A percentile compares a stretch with the other conserved stretches of the same genome.
These are phyloP conservation scores for Caenorhabditis sp. DNA, from an alignment of 2,888 invertebrate genomes.

Conservation along the genomic window DNA sequence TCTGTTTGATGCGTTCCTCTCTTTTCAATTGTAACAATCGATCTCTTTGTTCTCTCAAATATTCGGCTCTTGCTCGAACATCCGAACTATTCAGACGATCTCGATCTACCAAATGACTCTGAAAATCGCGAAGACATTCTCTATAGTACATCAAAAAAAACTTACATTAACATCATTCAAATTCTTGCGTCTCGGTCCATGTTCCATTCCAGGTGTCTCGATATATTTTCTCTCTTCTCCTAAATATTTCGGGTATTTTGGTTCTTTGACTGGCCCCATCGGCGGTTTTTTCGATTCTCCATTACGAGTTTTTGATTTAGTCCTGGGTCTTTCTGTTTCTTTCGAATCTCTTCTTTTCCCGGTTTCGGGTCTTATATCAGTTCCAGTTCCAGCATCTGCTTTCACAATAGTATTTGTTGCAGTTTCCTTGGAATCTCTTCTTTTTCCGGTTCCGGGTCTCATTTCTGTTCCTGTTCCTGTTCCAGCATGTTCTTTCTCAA, in stretches of 20 bases:
- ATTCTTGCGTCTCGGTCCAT: slow-evolving; percentile 44
- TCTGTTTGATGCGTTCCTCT: slow-evolving; percentile 81
- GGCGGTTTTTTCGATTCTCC: background rate
- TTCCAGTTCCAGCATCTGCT: background rate
- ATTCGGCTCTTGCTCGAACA: slow-evolving; percentile 82
- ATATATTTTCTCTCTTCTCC: background rate
- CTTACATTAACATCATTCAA: slow-evolving; percentile 49
- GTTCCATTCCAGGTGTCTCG: slow-evolving; percentile 24
- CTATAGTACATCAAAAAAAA: background rate
- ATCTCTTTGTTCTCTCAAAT: slow-evolving; percentile 87
- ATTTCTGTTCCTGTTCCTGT: too few relatives aligned
- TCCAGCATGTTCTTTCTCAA: slow-evolving; percentile 4
- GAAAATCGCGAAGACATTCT: too few relatives aligned
- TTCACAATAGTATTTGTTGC: background rate
- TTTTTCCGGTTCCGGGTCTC: background rate
- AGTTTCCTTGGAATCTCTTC: background rate
- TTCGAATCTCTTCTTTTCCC: background rate
- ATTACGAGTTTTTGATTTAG: background rate
- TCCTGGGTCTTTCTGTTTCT: background rate
- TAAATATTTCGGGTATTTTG: background rate
- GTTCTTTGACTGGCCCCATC: background rate
- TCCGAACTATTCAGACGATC: slow-evolving; percentile 42
- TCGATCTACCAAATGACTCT: slow-evolving; percentile 42
- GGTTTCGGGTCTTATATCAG: background rate
- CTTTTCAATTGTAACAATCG: slow-evolving; percentile 88